These are phyloP conservation scores for Ptychochromis oligacanthus DNA, from an alignment of 2,113 vertebrate species.

Conservation along the genomic window DNA sequence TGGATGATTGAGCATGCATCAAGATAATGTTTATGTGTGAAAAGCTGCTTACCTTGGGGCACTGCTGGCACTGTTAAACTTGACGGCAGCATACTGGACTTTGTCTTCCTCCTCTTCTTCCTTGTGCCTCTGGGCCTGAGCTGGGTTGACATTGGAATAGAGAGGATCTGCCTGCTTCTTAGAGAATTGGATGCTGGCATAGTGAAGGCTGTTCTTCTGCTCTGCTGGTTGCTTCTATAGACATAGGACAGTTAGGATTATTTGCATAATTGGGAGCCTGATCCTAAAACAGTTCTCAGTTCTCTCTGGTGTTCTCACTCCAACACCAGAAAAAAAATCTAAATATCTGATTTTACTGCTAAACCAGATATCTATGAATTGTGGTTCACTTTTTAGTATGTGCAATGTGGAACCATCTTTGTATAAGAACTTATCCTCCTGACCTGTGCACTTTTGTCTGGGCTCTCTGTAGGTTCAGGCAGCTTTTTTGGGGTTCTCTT, in stretches of 20 bases:
- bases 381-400: neutral
- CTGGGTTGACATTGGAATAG: neutral
- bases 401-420: neutral
- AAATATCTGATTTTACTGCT: neutral
- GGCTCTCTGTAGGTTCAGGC: neutral
- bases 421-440: neutral
- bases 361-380: neutral
- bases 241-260: neutral
- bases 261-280: neutral
- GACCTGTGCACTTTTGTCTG: neutral
- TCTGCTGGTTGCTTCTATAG: neutral
- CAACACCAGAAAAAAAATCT: neutral
- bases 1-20: too few relatives aligned
- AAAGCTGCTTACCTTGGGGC: neutral
- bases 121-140: neutral
- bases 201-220: neutral
- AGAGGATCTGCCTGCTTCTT: neutral
- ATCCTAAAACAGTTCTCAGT: neutral
- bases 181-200: constrained; percentile 2
- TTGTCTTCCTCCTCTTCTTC: neutral
- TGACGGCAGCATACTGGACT: neutral
- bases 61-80: neutral
- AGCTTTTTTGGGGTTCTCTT: neutral
- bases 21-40: neutral
- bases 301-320: too few relatives aligned